These are phyloP conservation scores for Nothoprocta pentlandii DNA, from an alignment of 2,113 vertebrate genomes.

Conservation along the genomic window DNA sequence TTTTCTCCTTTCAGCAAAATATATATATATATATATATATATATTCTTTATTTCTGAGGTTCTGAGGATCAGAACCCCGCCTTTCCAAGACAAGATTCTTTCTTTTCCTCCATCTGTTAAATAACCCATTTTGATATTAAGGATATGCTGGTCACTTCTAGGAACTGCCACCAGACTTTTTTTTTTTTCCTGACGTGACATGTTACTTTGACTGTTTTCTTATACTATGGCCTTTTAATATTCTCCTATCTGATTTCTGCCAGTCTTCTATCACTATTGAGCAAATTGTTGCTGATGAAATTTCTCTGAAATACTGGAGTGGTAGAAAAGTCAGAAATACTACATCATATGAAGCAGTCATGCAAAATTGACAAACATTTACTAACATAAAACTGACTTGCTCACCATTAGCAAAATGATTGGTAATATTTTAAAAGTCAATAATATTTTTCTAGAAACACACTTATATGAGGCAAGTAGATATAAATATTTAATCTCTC, in stretches of 20 bases:
- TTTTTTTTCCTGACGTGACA: not conserved
- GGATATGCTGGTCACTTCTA: not conserved
- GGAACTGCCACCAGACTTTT: not conserved
- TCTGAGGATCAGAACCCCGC: not conserved
- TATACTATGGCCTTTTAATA: conserved; percentile 8
- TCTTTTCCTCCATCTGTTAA: not conserved
- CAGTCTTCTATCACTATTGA: not conserved
- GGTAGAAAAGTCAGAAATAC: not conserved
- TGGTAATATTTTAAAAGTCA: not conserved
- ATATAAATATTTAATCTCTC: not conserved
- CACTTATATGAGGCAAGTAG: not conserved
- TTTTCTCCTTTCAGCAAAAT: not conserved
- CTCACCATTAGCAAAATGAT: not conserved
- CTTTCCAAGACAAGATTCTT: not conserved
- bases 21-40: too few species aligned
- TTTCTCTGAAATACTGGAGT: conserved; percentile 22
- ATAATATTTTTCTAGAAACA: not conserved
- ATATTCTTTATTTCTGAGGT: not conserved
- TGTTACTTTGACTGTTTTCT: conserved; percentile 43
- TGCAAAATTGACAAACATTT: not conserved
- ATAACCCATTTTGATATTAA: conserved; percentile 20
- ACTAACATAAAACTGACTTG: not conserved
- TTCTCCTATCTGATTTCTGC: conserved; percentile 17
- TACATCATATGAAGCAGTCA: not conserved
- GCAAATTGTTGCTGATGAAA: conserved; percentile 14